Base-by-base conservation (phyloP, 2,797 vertebrate species). In the Pelodytes ibericus region DNA sequence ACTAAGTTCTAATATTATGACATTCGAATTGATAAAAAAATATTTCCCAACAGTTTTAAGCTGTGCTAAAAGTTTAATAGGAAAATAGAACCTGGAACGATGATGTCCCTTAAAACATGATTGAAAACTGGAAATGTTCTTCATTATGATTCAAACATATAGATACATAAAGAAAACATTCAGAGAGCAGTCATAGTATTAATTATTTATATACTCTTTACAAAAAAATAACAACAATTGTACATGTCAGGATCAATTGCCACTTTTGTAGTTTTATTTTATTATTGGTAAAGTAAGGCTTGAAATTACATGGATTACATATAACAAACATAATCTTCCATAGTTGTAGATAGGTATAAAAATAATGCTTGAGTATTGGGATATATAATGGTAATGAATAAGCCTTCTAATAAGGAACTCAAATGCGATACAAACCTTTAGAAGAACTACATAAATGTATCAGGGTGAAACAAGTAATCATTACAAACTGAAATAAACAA, bases 401-500 rank as follows among this genome's bases (percentile, higher is more conserved):
- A 20, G 22, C n/a, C n/a, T 53, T 53, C 7, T 20, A 53, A 53
- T 53, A 20, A 53, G 22, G 16, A 53, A 20, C 49, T 53, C 49
- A n/a, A 53, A 53, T 53, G n/a, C 49, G 7, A 11, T 24, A 24
- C 49, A 24, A 53, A 8, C n/a, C 49, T 53, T 22, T 22, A 53
- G 20, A 20, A 53, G 49, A 53, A 25, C n/a, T 4, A 53, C n/a
- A 53, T 53, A 22, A 53, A 20, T 20, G 8, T 53, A n/a, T 16
- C 49, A 24, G n/a, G 41, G 41, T 44, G 8, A 7, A 11, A 22
- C 20, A 20, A 8, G 18, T 20, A 7, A 53, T 53, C 20, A 53
- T 24, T 53, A 53, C 49, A 53, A 53, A 53, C 20, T 44, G 41
- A 53, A 53, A 53, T 53, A 20, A 53, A 53, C n/a, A 53, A 53